Evolutionary conservation across 2,113 vertebrate species (phyloP).

Genomic region (Progne subis): DNA sequence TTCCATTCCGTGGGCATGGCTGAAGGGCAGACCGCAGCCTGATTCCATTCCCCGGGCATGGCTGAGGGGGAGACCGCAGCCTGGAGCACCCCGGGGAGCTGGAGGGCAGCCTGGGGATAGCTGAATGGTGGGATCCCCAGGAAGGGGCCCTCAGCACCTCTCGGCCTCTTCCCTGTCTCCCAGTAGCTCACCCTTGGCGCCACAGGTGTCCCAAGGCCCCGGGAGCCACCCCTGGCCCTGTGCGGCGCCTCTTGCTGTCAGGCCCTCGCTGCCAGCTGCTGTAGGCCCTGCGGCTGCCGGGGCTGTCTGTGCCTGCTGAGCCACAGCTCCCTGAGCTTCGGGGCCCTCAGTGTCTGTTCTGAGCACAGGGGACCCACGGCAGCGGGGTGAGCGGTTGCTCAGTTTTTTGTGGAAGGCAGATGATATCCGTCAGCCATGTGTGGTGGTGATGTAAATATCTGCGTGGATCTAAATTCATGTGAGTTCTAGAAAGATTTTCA

Average conservation of each 20-base stretch:
- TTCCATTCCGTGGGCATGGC: too few species aligned
- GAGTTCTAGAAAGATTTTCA: not conserved
- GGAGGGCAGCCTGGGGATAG: not conserved
- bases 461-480: not conserved
- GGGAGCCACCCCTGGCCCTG: not conserved
- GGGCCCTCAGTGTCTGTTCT: too few species aligned
- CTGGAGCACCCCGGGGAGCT: too few species aligned
- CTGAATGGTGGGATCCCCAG: not conserved
- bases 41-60: too few species aligned
- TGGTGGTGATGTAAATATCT: not conserved
- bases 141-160: too few species aligned
- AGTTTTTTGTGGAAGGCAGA: not conserved
- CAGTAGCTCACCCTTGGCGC: rapidly evolving
- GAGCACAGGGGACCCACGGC: not conserved
- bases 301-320: not conserved
- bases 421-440: rapidly evolving
- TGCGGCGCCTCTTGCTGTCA: not conserved
- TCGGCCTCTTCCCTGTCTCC: not conserved
- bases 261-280: rapidly evolving
- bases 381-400: not conserved
- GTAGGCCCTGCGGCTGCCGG: not conserved
- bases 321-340: not conserved
- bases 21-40: too few species aligned
- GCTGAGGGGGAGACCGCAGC: too few species aligned
- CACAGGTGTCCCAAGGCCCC: not conserved